phyloP scores from a whole-genome alignment of 1,140 invertebrate species.

The Drosophila quadrilineata region DNA sequence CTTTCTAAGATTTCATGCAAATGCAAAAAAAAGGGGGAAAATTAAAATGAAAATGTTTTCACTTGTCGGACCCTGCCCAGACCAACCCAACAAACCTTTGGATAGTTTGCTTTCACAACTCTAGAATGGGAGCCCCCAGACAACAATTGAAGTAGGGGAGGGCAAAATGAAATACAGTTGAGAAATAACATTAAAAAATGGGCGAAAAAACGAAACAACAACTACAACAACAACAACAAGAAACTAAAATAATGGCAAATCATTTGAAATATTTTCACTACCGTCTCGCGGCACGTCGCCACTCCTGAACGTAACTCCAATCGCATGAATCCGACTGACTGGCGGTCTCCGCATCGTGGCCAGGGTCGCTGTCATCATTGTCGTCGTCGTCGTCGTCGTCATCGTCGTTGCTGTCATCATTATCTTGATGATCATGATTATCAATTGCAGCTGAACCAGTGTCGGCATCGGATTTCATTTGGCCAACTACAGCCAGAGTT shows the following conservation, averaged over 20 bases:
- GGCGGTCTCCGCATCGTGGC: constrained; percentile 67
- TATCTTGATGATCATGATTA: constrained; percentile 50
- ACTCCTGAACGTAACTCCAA: constrained; percentile 89
- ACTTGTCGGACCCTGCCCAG: constrained; percentile 10
- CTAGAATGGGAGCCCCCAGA: constrained; percentile 20
- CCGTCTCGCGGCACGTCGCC: constrained; percentile 82
- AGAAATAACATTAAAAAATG: constrained; percentile 34
- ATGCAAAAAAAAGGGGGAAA: neutral
- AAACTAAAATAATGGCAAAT: constrained; percentile 39
- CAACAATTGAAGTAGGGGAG: constrained; percentile 27
- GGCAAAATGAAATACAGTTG: constrained; percentile 24
- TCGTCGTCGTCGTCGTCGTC: constrained; percentile 73
- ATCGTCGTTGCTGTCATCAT: constrained; percentile 67
- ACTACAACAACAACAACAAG: neutral
- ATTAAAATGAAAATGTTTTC: constrained; percentile 19
- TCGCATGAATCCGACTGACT: constrained; percentile 82
- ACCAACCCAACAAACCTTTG: neutral
- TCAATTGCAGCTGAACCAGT: constrained; percentile 67
- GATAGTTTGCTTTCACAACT: constrained; percentile 17
- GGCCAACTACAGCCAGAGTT: constrained; percentile 63
- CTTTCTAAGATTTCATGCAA: constrained; percentile 26
- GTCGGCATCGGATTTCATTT: constrained; percentile 82
- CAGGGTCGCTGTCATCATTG: constrained; percentile 67
- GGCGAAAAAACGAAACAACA: too few relatives aligned
- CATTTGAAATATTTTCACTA: constrained; percentile 61